Conservation (phyloP, 2,888 invertebrate genomes). For the Invenusta paracnida region DNA sequence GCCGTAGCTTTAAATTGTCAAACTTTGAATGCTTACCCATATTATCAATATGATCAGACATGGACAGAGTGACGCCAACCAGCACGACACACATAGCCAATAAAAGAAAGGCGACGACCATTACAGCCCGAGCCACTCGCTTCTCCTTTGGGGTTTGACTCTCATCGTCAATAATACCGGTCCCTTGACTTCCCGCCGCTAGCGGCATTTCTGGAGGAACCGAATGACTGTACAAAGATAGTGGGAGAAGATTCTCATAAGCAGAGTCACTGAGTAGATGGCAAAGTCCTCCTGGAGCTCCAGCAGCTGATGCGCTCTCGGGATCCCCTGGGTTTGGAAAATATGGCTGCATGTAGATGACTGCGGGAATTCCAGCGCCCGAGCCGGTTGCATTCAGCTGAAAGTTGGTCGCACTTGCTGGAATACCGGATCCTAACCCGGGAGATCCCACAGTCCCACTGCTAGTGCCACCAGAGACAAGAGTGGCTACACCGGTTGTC, state of each 20-base stretch:
- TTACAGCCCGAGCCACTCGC: constrained; percentile 69
- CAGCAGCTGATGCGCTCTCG: neutral
- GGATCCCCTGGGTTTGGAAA: neutral
- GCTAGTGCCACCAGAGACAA: neutral
- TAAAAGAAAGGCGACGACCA: constrained; percentile 79
- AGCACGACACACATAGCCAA: constrained; percentile 81
- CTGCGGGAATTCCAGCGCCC: neutral
- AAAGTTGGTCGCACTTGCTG: neutral
- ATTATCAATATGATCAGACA: constrained; percentile 90
- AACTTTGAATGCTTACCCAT: too few relatives aligned
- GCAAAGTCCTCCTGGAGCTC: too few relatives aligned
- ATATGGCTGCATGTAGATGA: constrained; percentile 4
- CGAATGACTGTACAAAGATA: neutral
- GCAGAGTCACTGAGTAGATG: neutral
- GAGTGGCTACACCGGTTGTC: neutral
- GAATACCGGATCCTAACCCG: neutral
- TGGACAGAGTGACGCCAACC: constrained; percentile 81
- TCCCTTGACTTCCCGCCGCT: neutral
- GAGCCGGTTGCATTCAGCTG: too few relatives aligned
- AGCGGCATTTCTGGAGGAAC: neutral
- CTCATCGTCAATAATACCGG: constrained; percentile 17
- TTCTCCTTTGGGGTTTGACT: constrained; percentile 48
- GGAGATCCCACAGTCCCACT: neutral
- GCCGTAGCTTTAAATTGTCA: too few relatives aligned
- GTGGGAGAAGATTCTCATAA: neutral